Base-by-base conservation (phyloP, 2,113 vertebrate genomes). In the Saguinus imperator region DNA sequence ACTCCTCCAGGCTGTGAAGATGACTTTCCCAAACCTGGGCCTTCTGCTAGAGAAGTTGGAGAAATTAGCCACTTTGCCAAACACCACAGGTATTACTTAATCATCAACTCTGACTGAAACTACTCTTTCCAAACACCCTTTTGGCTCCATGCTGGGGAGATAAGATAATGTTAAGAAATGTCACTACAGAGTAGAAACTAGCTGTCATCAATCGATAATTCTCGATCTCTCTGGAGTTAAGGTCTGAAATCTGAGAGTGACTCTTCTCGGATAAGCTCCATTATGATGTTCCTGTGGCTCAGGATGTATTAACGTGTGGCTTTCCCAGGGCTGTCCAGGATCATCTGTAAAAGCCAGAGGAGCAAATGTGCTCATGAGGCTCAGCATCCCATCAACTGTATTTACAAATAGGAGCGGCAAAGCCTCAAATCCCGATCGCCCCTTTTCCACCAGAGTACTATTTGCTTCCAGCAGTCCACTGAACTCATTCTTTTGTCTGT, bases 1-100 rank as follows among this genome's bases (percentile, higher is more conserved):
- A 43, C 98, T 99, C 93, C 98, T 99, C 2, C 96, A 58, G 72
- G 95, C 97, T 6, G 88, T 99, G 91, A 98, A 98, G 81, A 91
- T 96, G 45, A 95, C 97, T 0, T 98, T 98, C n/a, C 95, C 98
- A 16, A 94, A 93, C 27, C 97, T 99, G 92, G 97, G 98, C 72
- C 90, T 98, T 84, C 98, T 99, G 91, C 98, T 98, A 16, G 98
- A 98, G 77, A 93, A 87, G 55, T 93, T 98, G 80, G 40, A 98
- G 96, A 96, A 92, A 93, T 77, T 84, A 91, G 90, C 95, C 75
- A 35, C 73, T 2, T 20, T 85, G 66, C 97, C 98, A 40, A 90
- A 85, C 87, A 27, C 85, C 72, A 70, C 98, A 98, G 98, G 98
- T 98, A 98, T 66, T 61, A 64, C 27, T 92, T 96, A 88, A 96